phyloP scores from a whole-genome alignment of 2,113 vertebrate genomes.

The Corythornis madagascariensis region DNA sequence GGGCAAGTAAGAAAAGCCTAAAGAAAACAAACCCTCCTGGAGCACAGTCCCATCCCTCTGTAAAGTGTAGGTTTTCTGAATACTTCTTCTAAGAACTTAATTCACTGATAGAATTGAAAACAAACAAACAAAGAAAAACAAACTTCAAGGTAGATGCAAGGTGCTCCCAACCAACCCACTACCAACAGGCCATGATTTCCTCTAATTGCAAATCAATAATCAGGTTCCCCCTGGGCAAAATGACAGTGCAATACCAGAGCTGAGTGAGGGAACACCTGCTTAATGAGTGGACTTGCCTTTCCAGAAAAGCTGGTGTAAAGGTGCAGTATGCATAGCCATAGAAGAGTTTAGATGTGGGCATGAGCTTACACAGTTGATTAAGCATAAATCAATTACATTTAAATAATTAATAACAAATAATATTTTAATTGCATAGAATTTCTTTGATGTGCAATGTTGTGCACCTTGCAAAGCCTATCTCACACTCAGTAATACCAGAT shows the following conservation, averaged over 20 bases:
- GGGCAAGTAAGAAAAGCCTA: neutral
- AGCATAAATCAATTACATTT: slow-evolving; percentile 33
- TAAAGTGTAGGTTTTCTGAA: neutral
- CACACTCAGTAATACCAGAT: neutral
- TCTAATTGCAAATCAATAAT: slow-evolving; percentile 46
- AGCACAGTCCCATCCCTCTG: neutral
- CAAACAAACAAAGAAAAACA: neutral
- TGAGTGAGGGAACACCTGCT: slow-evolving; percentile 19
- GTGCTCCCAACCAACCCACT: neutral
- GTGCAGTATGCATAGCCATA: slow-evolving; percentile 2
- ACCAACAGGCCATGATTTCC: neutral
- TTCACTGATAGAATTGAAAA: neutral
- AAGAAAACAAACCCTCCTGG: neutral
- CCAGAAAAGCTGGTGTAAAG: neutral
- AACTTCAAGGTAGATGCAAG: neutral
- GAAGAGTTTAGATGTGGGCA: neutral
- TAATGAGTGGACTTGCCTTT: slow-evolving; percentile 26
- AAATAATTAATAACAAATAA: slow-evolving; percentile 36
- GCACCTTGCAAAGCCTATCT: neutral
- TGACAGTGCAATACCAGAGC: neutral
- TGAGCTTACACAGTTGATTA: slow-evolving; percentile 22
- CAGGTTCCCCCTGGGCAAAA: neutral
- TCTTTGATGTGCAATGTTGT: neutral
- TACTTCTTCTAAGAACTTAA: neutral
- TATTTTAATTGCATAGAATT: slow-evolving; percentile 23